Evolutionary conservation across 2,113 vertebrate genomes (phyloP), one percentile per base, ranked within the genome.

Genomic region (Silurus asotus): DNA sequence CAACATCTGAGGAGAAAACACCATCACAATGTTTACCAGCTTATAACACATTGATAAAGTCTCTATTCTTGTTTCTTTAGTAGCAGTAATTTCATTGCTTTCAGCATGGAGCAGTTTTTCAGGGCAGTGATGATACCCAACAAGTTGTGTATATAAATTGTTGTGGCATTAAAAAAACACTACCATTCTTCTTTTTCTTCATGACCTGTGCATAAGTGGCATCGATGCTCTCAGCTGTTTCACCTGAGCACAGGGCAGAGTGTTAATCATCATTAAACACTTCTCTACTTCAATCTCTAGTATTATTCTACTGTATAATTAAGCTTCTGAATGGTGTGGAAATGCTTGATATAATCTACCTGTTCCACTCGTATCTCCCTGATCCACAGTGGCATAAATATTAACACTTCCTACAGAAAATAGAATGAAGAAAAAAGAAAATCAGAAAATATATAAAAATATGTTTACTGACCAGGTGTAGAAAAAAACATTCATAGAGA

Each of bases 361-460:
- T 48, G 25, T 59, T 37, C 8, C 58, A 61, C 6, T 80, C 19
- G 8, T 80, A 37, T 37, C 28, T 62, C 8, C 1, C 20, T 45
- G 25, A 20, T 45, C 37, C 28, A 5, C 37, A 23, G n/a, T n/a
- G 58, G 28, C 78, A 79, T 49, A 81, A 28, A 8, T 61, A 17
- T 80, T 58, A 20, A 23, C 78, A 74, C 62, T 17, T 62, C 65
- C 77, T 86, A 19, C 64, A 13, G n/a, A 67, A 67, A 28, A 67
- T 4, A 67, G 1, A 37, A 58, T 11, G 56, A 58, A 14, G 19
- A 62, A 8, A 62, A 23, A 11, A 62, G 19, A 62, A 20, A 20
- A 62, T 7, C 23, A 23, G 8, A 64, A n/a, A 9, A n/a, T 3
- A n/a, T 10, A 0, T n/a, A 64, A 64, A 64, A 19, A 61, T 10